Percentiles rank a stretch among this genome's conserved stretches.
phyloP scores from a whole-genome alignment of 2,797 vertebrate species.

The Hydrocynus forskahlii region DNA sequence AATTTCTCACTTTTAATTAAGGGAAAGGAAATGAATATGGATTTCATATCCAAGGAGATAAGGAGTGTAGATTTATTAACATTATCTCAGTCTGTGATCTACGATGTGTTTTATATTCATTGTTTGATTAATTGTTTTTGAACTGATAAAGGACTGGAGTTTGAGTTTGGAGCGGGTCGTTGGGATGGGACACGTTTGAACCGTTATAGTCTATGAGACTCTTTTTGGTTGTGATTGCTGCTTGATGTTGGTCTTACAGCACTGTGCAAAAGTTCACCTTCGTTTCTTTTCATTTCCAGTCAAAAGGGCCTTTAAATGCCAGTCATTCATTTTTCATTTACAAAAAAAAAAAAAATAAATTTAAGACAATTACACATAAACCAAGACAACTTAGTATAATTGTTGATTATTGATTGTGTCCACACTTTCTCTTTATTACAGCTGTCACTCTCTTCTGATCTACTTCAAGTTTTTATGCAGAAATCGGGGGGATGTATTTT shows the following conservation, averaged over 20 bases:
- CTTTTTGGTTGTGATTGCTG: conserved; percentile 12
- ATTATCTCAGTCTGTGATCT: conserved; percentile 12
- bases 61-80: background rate
- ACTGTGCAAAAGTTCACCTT: too few species aligned
- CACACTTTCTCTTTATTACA: too few species aligned
- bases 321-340: too few species aligned
- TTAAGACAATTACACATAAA: too few species aligned
- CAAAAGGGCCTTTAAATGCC: too few species aligned
- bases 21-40: background rate
- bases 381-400: too few species aligned
- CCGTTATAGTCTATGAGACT: background rate
- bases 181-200: background rate
- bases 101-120: background rate
- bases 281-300: too few species aligned
- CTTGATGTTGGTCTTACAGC: background rate
- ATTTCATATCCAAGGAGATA: conserved; percentile 4
- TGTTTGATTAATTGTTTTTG: background rate
- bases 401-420: too few species aligned
- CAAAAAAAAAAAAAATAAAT: too few species aligned
- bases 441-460: too few species aligned
- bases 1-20: conserved; percentile 19
- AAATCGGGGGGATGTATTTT: too few species aligned
- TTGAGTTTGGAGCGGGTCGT: background rate
- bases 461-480: too few species aligned
- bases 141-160: background rate